phyloP scores from a whole-genome alignment of 2,888 invertebrate genomes.

The Rhamphomyia laevipes region DNA sequence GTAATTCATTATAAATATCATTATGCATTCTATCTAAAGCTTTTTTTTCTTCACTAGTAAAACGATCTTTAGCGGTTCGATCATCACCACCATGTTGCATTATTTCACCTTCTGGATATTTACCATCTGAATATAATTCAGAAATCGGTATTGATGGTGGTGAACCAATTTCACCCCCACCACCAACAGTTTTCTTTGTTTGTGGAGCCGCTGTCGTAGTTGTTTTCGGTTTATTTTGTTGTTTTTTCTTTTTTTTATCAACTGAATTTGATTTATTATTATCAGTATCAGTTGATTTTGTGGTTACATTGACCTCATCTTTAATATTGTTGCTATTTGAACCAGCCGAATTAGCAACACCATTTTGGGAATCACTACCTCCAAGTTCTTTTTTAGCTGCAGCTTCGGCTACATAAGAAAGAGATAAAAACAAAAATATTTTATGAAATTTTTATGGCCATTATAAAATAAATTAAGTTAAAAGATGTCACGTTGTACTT shows the following conservation, averaged over 20 bases:
- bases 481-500: too few relatives aligned
- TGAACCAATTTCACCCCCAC: conserved; percentile 40
- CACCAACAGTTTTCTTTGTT: not conserved
- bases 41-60: conserved; percentile 75
- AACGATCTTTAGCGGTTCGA: conserved; percentile 75
- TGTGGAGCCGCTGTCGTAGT: not conserved
- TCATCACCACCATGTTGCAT: conserved; percentile 75
- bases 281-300: conserved; percentile 35
- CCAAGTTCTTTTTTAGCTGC: conserved; percentile 28
- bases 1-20: conserved; percentile 88
- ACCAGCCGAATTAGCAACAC: not conserved
- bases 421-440: conserved; percentile 1
- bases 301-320: conserved; percentile 31
- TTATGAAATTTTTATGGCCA: too few relatives aligned
- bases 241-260: conserved; percentile 36
- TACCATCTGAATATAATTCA: conserved; percentile 73
- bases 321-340: conserved; percentile 17
- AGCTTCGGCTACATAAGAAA: conserved; percentile 33
- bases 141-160: conserved; percentile 81
- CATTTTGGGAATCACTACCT: conserved; percentile 11
- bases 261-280: conserved; percentile 23
- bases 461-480: too few relatives aligned
- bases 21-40: conserved; percentile 82
- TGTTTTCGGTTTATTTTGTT: conserved; percentile 50
- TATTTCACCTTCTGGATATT: conserved; percentile 82